Conservation (phyloP, 2,888 invertebrate genomes). For the Unio pictorum region DNA sequence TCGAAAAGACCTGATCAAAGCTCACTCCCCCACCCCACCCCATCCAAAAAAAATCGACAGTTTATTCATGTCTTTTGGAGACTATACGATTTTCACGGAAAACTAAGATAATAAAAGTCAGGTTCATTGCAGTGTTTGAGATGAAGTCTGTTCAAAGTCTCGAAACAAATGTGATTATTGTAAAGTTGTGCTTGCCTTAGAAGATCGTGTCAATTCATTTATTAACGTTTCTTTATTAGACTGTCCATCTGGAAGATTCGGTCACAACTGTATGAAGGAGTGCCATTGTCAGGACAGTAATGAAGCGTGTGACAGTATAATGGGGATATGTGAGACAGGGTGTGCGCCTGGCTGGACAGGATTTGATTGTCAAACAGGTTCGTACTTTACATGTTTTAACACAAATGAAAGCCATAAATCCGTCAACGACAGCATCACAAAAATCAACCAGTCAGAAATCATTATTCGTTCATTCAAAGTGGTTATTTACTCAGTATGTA, state of each 20-base stretch:
- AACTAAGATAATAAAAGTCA: no score
- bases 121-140: no score
- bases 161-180: no score
- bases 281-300: constrained; percentile 65
- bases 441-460: neutral
- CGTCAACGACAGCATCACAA: neutral
- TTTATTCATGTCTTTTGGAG: no score
- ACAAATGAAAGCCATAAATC: neutral
- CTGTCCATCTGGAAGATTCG: constrained; percentile 64
- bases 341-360: constrained; percentile 65
- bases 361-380: constrained; percentile 65
- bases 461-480: neutral
- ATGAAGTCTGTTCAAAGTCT: no score
- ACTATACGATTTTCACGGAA: no score
- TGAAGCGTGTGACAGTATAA: constrained; percentile 61
- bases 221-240: constrained; percentile 34
- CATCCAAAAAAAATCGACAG: no score
- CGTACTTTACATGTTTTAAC: constrained; percentile 5
- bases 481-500: neutral
- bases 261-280: constrained; percentile 64
- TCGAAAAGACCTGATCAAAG: no score
- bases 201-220: no score
- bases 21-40: no score
- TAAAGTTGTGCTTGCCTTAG: no score
- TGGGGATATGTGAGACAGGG: constrained; percentile 61